A percentile compares a stretch with the other conserved stretches of the same genome.
These are phyloP conservation scores for Eutolmus rufibarbis DNA, from an alignment of 2,888 invertebrate genomes.

Conservation along the genomic window DNA sequence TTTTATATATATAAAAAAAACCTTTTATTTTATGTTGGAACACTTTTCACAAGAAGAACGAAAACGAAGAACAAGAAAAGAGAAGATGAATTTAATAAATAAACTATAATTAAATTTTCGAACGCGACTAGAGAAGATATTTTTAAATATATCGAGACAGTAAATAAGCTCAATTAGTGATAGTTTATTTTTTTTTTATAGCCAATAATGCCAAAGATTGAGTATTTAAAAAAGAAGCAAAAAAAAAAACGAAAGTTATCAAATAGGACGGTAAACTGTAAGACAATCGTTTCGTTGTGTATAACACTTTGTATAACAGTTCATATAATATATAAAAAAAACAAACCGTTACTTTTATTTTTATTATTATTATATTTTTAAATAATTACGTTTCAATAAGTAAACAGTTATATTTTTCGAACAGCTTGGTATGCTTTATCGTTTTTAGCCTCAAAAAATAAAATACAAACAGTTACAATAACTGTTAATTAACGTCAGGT, in stretches of 20 bases:
- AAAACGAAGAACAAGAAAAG: not conserved
- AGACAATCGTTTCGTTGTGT: not conserved
- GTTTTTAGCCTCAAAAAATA: not conserved
- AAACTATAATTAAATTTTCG: not conserved
- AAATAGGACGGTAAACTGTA: not conserved
- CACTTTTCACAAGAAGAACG: too few species aligned
- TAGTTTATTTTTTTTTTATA: not conserved
- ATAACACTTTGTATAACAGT: not conserved
- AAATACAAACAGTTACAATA: not conserved
- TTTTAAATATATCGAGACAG: not conserved
- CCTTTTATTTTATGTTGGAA: too few species aligned
- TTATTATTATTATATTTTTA: too few species aligned
- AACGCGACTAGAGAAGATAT: not conserved
- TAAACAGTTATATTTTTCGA: not conserved
- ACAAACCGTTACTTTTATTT: too few species aligned
- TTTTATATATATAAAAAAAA: too few species aligned
- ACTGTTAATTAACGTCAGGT: too few species aligned
- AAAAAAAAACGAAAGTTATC: not conserved
- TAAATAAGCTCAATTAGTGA: slow-evolving; percentile 34
- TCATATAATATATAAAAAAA: not conserved
- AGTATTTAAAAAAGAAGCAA: not conserved
- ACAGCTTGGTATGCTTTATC: not conserved
- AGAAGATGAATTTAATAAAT: not conserved
- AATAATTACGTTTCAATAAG: too few species aligned
- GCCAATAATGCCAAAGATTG: slow-evolving; percentile 24